Evolutionary conservation across 2,888 invertebrate species (phyloP).

Genomic region (Sminthurides aquaticus): DNA sequence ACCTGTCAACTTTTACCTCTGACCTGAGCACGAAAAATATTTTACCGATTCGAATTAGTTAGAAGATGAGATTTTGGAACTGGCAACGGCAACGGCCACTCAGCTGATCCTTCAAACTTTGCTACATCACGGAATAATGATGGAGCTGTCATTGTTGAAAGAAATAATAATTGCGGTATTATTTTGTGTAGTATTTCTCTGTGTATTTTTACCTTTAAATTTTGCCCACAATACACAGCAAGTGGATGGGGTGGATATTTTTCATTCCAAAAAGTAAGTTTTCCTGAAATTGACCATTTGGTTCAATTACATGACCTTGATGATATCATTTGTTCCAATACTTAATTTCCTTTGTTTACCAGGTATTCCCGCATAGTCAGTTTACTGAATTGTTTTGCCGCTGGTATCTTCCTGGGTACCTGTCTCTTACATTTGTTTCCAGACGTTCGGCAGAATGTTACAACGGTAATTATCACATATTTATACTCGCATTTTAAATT

Average conservation of each 20-base stretch:
- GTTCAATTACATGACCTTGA: too few relatives aligned
- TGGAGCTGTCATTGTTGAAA: slow-evolving; percentile 37
- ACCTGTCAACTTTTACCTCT: too few relatives aligned
- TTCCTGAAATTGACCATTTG: too few relatives aligned
- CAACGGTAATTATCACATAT: slow-evolving; percentile 21
- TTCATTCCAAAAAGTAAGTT: slow-evolving; percentile 36
- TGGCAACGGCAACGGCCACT: too few relatives aligned
- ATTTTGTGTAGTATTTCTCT: slow-evolving; percentile 36
- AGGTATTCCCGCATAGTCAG: slow-evolving; percentile 37
- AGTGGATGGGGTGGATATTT: slow-evolving; percentile 35
- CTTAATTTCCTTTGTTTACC: slow-evolving; percentile 20
- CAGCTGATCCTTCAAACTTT: too few relatives aligned
- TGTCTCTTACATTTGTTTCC: slow-evolving; percentile 42
- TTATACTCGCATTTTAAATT: neutral
- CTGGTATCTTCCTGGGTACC: slow-evolving; percentile 41
- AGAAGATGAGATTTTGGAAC: too few relatives aligned
- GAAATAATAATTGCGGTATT: slow-evolving; percentile 37
- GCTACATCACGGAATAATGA: too few relatives aligned
- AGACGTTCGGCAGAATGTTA: slow-evolving; percentile 36
- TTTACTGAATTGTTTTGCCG: slow-evolving; percentile 40
- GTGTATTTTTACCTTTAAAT: slow-evolving; percentile 34
- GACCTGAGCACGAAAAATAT: too few relatives aligned
- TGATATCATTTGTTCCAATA: slow-evolving; percentile 36
- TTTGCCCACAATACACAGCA: slow-evolving; percentile 35
- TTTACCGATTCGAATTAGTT: too few relatives aligned